Conservation (phyloP, 1,140 invertebrate species). For the Elymnias hypermnestra region DNA sequence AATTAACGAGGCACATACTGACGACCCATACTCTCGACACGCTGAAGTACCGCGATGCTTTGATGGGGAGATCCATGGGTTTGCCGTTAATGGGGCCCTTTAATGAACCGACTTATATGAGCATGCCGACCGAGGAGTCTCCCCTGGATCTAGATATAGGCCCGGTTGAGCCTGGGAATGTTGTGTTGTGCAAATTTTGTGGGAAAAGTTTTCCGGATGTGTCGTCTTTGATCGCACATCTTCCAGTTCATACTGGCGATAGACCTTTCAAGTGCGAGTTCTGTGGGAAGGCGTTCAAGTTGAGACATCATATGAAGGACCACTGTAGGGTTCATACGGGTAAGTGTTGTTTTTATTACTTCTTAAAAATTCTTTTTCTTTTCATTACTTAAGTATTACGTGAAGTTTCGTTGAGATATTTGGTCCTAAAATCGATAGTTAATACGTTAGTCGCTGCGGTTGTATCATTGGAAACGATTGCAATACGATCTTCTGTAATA, state of each 20-base stretch:
- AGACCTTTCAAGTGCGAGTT: slow-evolving; percentile 93
- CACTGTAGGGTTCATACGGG: slow-evolving; percentile 93
- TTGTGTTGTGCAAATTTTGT: slow-evolving; percentile 92
- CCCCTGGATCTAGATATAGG: slow-evolving; percentile 74
- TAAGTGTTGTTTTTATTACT: slow-evolving; percentile 40
- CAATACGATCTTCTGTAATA: no score
- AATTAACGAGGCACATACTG: slow-evolving; percentile 90
- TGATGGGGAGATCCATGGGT: slow-evolving; percentile 74
- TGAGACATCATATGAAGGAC: slow-evolving; percentile 94
- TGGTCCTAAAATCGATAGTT: no score
- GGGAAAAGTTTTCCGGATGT: slow-evolving; percentile 93
- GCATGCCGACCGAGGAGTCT: slow-evolving; percentile 68
- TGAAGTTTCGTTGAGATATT: no score
- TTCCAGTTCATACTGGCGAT: slow-evolving; percentile 92
- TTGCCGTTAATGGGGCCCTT: slow-evolving; percentile 77
- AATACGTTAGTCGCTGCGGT: no score
- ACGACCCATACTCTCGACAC: slow-evolving; percentile 91
- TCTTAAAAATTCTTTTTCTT: no score
- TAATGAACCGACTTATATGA: slow-evolving; percentile 63
- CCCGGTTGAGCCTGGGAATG: slow-evolving; percentile 80
- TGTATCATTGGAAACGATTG: no score
- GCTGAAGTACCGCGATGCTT: slow-evolving; percentile 87
- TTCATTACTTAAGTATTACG: no score
- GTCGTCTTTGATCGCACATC: slow-evolving; percentile 87
- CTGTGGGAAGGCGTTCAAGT: slow-evolving; percentile 92